These are phyloP conservation scores for Acrossocheilus wenchowensis DNA, from an alignment of 2,797 vertebrate species.

Conservation along the genomic window DNA sequence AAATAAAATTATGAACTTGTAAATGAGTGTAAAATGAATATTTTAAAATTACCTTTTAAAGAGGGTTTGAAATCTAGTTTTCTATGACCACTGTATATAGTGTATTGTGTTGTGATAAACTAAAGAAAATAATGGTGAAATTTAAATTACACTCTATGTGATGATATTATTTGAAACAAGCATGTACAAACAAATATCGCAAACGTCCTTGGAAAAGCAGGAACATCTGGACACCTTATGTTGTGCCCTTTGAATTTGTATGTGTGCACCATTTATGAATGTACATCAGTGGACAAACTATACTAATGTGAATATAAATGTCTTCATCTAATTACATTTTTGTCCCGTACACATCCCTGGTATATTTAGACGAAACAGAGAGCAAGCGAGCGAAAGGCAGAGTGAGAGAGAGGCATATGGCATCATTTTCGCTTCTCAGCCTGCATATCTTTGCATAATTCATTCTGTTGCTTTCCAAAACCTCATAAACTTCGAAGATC, in stretches of 20 bases:
- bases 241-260: not conserved
- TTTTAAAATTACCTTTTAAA: not conserved
- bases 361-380: not conserved
- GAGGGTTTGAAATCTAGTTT: not conserved
- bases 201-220: not conserved
- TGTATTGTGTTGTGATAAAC: not conserved
- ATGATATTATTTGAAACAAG: not conserved
- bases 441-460: constrained; percentile 28
- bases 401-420: constrained; percentile 18
- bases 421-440: constrained; percentile 11
- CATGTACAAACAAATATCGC: not conserved
- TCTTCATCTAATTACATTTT: constrained; percentile 2
- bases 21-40: not conserved
- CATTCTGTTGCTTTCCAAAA: constrained; percentile 34
- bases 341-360: not conserved
- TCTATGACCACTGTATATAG: not conserved
- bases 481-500: constrained; percentile 40
- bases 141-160: not conserved
- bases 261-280: not conserved
- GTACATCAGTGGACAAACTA: not conserved
- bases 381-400: constrained; percentile 1
- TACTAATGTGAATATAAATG: constrained; percentile 8
- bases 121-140: not conserved
- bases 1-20: not conserved
- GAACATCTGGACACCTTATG: not conserved